Base-by-base conservation (phyloP, 2,888 invertebrate genomes). In the Brachyptera risi region DNA sequence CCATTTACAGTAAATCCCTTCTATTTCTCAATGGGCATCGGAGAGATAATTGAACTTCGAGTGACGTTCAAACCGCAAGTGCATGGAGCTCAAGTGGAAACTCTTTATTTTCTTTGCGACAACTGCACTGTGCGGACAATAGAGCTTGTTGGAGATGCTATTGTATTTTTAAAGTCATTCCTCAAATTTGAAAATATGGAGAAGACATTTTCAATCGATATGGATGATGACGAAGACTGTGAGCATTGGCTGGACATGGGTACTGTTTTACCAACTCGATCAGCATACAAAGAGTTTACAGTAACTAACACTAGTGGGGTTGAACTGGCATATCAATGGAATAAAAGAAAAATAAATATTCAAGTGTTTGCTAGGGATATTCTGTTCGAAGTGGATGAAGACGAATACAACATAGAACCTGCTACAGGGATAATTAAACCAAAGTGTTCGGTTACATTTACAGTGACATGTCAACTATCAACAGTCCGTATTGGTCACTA, bases 101-200 rank as follows among this genome's bases (percentile, higher is more conserved):
- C 74, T 50, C 62, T 78, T 11, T 73, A 71, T 59, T 61, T 78
- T 19, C 66, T 78, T 13, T 75, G 77, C 59, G 73, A 78, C 65
- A 79, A 78, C 66, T 73, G 73, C 49, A 69, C 73, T 1, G 68
- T 72, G 26, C 67, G 74, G 58, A 68, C 71, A 49, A 66, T 76
- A 2, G 77, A 78, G 63, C 66, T 79, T 37, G 68, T 78, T 21
- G 79, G 78, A 1, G 78, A 79, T 65, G 76, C 75, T 15, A 60
- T 77, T 1, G 65, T 71, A 31, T 78, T 75, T 63, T 71, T 74
- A 19, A 66, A 68, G 17, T 56, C 65, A 35, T 68, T 67, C 15
- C 63, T 71, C 35, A 56, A 62, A 57, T 63, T 71, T 56, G 61
- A 61, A 42, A 56, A 66, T 40, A 68, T 67, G 66, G 23, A 58